phyloP scores from a whole-genome alignment of 64 coral and sea anemone genomes.

The Stichodactyla helianthus region DNA sequence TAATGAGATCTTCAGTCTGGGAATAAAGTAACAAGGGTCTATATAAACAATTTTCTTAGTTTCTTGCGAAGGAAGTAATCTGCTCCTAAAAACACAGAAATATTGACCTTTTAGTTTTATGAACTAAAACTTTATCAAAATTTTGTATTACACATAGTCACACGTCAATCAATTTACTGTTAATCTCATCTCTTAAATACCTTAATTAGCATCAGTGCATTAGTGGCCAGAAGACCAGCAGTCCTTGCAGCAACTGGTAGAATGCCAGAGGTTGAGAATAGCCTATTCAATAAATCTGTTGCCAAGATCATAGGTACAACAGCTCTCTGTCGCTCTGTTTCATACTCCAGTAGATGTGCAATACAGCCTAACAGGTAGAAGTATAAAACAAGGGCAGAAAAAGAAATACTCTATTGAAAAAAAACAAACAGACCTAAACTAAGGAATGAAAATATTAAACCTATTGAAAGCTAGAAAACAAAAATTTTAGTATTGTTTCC shows the following conservation, averaged over 20 bases:
- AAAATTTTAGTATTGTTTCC: too few species aligned
- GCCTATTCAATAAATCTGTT: constrained; percentile 74
- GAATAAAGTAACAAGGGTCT: too few species aligned
- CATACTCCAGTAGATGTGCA: constrained; percentile 77
- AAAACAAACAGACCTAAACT: neutral
- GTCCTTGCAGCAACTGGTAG: constrained; percentile 70
- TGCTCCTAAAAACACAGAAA: constrained; percentile 54
- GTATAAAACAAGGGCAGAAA: neutral
- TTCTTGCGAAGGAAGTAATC: constrained; percentile 72
- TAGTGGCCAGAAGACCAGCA: constrained; percentile 64
- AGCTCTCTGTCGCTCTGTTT: constrained; percentile 78
- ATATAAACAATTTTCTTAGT: constrained; percentile 3
- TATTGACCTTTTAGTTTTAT: too few species aligned
- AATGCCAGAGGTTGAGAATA: constrained; percentile 81
- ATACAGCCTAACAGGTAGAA: constrained; percentile 50
- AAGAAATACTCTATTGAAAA: neutral
- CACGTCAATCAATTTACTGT: too few species aligned
- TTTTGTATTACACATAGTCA: too few species aligned
- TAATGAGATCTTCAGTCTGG: too few species aligned
- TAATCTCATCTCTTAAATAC: constrained; percentile 7
- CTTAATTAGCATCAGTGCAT: constrained; percentile 72
- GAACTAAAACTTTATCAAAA: too few species aligned
- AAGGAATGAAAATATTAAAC: too few species aligned
- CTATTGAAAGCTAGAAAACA: neutral
- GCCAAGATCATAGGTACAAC: constrained; percentile 84